Evolutionary conservation across 2,888 invertebrate genomes (phyloP).

Genomic region (Chymomyza fuscimana): DNA sequence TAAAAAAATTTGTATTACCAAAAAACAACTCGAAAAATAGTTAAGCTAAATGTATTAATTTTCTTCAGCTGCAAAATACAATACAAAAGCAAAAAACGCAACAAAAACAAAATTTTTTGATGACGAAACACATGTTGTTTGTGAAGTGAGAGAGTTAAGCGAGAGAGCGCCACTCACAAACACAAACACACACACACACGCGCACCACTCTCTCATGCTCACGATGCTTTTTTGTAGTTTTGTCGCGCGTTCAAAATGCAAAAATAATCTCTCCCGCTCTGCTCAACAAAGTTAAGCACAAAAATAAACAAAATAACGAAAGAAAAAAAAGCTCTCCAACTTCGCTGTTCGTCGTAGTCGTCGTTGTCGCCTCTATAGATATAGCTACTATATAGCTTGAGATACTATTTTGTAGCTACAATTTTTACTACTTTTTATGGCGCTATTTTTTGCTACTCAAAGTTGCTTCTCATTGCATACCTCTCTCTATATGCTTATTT

Average conservation of each 20-base stretch:
- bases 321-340: constrained; percentile 61
- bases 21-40: constrained; percentile 10
- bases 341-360: constrained; percentile 31
- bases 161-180: constrained; percentile 12
- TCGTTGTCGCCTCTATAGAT: constrained; percentile 64
- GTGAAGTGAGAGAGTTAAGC: constrained; percentile 22
- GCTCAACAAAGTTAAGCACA: constrained; percentile 59
- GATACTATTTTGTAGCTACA: constrained; percentile 40
- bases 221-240: constrained; percentile 47
- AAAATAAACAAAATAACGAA: constrained; percentile 48
- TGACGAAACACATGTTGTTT: constrained; percentile 75
- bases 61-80: not conserved
- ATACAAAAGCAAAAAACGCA: not conserved
- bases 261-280: constrained; percentile 9
- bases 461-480: too few relatives aligned
- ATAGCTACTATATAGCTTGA: constrained; percentile 51
- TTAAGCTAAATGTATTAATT: not conserved
- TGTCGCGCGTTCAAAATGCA: constrained; percentile 46
- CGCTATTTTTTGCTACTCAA: constrained; percentile 29
- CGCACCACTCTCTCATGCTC: constrained; percentile 27
- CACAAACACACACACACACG: not conserved
- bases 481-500: not conserved
- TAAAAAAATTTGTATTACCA: not conserved
- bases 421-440: constrained; percentile 47
- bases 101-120: constrained; percentile 57